These are phyloP conservation scores for Stegostoma tigrinum DNA, from an alignment of 2,113 vertebrate genomes.

Conservation along the genomic window DNA sequence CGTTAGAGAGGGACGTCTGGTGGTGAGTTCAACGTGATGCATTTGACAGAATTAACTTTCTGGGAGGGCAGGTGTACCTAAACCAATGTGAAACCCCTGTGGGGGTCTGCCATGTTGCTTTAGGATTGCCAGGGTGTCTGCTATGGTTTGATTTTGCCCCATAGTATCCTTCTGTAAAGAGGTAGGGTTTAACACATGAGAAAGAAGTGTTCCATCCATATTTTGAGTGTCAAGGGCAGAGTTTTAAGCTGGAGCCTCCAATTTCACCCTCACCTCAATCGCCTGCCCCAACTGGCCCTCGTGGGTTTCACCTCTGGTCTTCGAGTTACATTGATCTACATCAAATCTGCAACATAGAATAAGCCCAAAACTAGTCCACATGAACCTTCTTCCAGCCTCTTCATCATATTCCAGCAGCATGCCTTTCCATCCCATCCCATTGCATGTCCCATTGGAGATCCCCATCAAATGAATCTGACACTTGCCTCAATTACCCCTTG, in stretches of 20 bases:
- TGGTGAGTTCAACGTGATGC: too few species aligned
- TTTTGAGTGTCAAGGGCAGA: not conserved
- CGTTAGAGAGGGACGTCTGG: too few species aligned
- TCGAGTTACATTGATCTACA: not conserved
- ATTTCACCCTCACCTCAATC: not conserved
- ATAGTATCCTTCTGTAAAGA: not conserved
- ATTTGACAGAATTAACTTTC: too few species aligned
- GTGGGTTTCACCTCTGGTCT: too few species aligned
- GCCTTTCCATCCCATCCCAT: not conserved
- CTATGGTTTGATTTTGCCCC: not conserved
- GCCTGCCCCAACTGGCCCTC: too few species aligned
- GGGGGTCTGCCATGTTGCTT: not conserved
- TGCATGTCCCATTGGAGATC: too few species aligned
- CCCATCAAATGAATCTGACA: not conserved
- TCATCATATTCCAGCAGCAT: not conserved
- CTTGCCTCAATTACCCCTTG: too few species aligned
- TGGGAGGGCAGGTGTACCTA: too few species aligned
- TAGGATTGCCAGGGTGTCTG: not conserved
- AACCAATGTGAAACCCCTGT: too few species aligned
- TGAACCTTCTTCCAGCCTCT: not conserved
- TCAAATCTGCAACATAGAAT: not conserved
- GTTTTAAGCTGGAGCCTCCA: not conserved
- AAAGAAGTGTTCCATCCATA: not conserved
- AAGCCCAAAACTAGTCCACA: not conserved
- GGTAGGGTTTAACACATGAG: not conserved